Base-by-base conservation (phyloP, 2,797 vertebrate species). In the Aratinga solstitialis region DNA sequence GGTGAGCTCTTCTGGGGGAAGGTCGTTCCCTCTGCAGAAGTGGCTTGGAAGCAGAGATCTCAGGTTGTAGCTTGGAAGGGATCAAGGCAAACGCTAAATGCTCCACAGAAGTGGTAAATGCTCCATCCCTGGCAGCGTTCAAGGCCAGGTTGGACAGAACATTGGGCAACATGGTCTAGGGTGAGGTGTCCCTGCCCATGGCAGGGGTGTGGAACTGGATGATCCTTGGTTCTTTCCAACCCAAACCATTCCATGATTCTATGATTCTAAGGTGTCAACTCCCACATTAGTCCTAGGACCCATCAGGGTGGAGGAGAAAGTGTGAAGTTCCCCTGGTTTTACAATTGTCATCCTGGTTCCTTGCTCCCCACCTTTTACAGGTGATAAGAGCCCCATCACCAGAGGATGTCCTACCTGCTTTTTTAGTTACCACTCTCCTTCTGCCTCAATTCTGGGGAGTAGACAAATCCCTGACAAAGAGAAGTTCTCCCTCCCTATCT, bases 401-500 rank as follows among this genome's bases (percentile, higher is more conserved):
- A 47, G 30, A 59, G 42, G 12, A 27, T 53, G 51, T 48, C 30
- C 24, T 63, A 4, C 5, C 5, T n/a, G 15, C 13, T 61, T 83
- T 27, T 61, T 86, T 16, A 22, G 11, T 14, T 69, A 18, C 5
- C 24, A n/a, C n/a, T 2, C 10, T 29, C 19, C 3, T 79, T 72
- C 74, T 2, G 13, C 10, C 14, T 9, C 14, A 8, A 0, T 58
- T 84, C 18, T 43, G 15, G 0, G 1, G 10, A 29, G 7, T 29
- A 86, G 34, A 72, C 26, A 47, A 23, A 24, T 66, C 26, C 5
- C 32, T 34, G 40, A 19, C 3, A 4, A 32, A 23, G 4, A 66
- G 14, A 14, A 42, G 1, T 0, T 0, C 6, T 56, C 5, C 26
- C 32, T 36, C 17, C 29, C 17, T 32, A 36, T 85, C 42, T 43